A percentile compares a stretch with the other conserved stretches of the same genome.
phyloP scores from a whole-genome alignment of 2,797 vertebrate species.

The Esox lucius region DNA sequence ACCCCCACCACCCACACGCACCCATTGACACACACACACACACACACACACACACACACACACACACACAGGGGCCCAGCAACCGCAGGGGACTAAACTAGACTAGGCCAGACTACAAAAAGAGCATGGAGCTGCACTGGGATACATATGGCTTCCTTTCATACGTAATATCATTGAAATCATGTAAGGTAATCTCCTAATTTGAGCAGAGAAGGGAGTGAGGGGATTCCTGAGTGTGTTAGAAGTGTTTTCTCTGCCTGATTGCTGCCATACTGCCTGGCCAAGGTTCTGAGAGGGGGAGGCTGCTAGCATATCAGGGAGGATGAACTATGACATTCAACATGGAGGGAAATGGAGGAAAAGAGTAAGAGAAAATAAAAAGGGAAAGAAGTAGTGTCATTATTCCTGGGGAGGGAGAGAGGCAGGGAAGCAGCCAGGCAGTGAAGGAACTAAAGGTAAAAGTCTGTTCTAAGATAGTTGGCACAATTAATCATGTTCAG shows the following conservation, averaged over 20 bases:
- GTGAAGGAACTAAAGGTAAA: constrained; percentile 13
- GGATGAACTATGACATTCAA: constrained; percentile 29
- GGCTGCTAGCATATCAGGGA: constrained; percentile 19
- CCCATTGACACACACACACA: constrained; percentile 1
- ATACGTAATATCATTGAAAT: not conserved
- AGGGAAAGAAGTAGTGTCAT: constrained; percentile 11
- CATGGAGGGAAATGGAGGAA: constrained; percentile 40
- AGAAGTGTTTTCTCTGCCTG: constrained; percentile 10
- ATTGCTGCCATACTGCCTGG: constrained; percentile 7
- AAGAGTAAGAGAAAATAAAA: not conserved
- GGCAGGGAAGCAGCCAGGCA: not conserved
- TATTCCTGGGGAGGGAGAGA: constrained; percentile 33
- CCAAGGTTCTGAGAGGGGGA: constrained; percentile 2
- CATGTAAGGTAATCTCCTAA: not conserved
- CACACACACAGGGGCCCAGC: not conserved
- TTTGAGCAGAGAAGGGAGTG: not conserved
- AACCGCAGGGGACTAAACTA: not conserved
- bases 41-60: constrained; percentile 6
- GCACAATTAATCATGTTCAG: no score
- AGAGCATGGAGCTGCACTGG: not conserved
- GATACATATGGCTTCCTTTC: not conserved
- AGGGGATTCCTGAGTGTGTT: not conserved
- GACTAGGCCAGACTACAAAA: not conserved
- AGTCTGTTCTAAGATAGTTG: constrained; percentile 21
- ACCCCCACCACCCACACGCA: no score